These are phyloP conservation scores for Atractosteus spatula DNA, from an alignment of 2,113 vertebrate species.

Conservation along the genomic window DNA sequence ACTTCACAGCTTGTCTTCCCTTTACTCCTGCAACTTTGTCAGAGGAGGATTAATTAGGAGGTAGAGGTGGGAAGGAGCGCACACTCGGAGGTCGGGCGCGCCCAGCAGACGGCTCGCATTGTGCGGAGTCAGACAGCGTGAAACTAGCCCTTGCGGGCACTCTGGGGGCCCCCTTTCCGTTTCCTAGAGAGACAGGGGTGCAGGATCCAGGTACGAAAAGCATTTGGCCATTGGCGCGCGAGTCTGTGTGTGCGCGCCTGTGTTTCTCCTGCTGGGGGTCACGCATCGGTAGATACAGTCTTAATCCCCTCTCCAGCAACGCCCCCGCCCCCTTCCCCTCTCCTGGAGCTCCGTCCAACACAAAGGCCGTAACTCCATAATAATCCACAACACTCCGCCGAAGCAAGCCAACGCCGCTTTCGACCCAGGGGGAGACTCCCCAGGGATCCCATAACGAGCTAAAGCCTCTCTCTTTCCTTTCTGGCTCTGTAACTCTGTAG, in stretches of 20 bases:
- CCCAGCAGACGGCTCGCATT: slow-evolving; percentile 59
- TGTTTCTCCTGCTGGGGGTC: not conserved
- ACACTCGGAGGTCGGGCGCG: slow-evolving; percentile 58
- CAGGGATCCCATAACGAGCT: not conserved
- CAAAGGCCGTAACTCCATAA: not conserved
- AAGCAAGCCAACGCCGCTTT: not conserved
- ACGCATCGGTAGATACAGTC: slow-evolving; percentile 13
- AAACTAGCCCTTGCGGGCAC: slow-evolving; percentile 37
- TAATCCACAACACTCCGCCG: not conserved
- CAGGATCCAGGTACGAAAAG: slow-evolving; percentile 22
- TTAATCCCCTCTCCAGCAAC: not conserved
- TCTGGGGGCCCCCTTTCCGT: slow-evolving; percentile 36
- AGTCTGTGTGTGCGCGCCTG: not conserved
- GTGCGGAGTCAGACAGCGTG: slow-evolving; percentile 50
- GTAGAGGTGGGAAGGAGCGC: slow-evolving; percentile 31
- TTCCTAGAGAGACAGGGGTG: slow-evolving; percentile 22
- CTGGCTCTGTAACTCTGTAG: not conserved
- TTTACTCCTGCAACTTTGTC: too few relatives aligned
- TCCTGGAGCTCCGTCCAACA: not conserved
- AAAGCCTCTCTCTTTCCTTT: not conserved
- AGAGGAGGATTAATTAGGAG: slow-evolving; percentile 9
- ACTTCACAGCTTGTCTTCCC: slow-evolving; percentile 5
- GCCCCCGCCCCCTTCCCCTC: not conserved
- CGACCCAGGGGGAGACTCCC: not conserved
- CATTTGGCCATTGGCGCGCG: not conserved